Base-by-base conservation (phyloP, 2,888 invertebrate species). In the Trissolcus brochymenae region DNA sequence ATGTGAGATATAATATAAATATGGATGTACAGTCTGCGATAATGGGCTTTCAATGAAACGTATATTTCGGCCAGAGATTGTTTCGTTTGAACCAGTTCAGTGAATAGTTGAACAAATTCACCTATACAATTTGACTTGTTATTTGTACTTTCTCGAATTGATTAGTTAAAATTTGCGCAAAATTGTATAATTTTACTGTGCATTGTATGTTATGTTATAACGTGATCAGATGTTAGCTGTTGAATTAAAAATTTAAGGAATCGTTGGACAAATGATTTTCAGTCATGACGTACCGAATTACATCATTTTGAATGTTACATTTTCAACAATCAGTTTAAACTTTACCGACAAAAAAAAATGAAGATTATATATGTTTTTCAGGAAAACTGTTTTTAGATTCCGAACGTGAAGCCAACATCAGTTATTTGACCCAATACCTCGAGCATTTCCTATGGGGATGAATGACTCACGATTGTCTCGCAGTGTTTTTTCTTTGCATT, bases 181-280 rank as follows among this genome's bases (percentile, higher is more conserved):
- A 57, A 76, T 76, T 76, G 66, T 66, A 71, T 72, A 71, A 76
- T 53, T 56, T 21, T 53, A 61, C 67, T 76, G 72, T 66, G 59
- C 62, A 49, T 61, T 46, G 62, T 71, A 71, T 71, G 71, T 71
- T 66, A 66, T 53, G 50, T 76, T 65, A 71, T 35, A 35, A 6
- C 35, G 4, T 4, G 35, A 35, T 9, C 9, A 9, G 11, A 35
- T 11, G 6, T 35, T 35, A 35, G 35, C 35, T 35, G 9, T 11
- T 11, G 35, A 11, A 11, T 35, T 35, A 0, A 35, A 35, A 35
- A 9, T 9, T 35, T 35, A 11, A 11, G 7, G 35, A 35, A 35
- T 35, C 35, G 35, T 35, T 35, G 9, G 6, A 35, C 6, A 35
- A 35, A 9, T 35, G 9, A 35, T 35, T n/a, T n/a, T 35, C 35